Evolutionary conservation across 2,888 invertebrate genomes (phyloP).

Genomic region (Agapostemon virescens): DNA sequence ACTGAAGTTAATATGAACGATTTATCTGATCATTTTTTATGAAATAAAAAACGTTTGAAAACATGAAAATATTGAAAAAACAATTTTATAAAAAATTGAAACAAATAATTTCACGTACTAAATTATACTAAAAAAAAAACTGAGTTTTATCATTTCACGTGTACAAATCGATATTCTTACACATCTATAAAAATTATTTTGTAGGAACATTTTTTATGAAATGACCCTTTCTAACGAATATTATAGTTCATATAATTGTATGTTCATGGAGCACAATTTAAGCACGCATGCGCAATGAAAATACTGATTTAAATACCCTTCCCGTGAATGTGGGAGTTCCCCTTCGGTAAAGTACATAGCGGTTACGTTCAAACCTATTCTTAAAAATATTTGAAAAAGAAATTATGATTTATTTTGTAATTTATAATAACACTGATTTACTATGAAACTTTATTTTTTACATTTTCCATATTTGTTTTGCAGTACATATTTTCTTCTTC

Average conservation of each 20-base stretch:
- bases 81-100: too few species aligned
- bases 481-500: neutral
- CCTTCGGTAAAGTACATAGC: neutral
- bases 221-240: neutral
- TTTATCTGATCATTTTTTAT: too few species aligned
- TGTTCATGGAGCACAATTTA: neutral
- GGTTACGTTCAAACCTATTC: neutral
- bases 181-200: neutral
- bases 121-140: neutral
- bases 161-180: neutral
- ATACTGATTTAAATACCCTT: neutral
- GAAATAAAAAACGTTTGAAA: neutral
- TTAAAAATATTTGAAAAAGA: neutral
- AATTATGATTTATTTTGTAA: neutral
- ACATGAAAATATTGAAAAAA: neutral
- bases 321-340: neutral
- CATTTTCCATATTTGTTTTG: neutral
- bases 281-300: neutral
- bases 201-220: neutral
- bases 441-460: neutral
- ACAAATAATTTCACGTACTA: too few species aligned
- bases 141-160: neutral
- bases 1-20: neutral
- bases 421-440: neutral
- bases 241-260: neutral